phyloP scores from a whole-genome alignment of 2,113 vertebrate species.

The Reinhardtius hippoglossoides region DNA sequence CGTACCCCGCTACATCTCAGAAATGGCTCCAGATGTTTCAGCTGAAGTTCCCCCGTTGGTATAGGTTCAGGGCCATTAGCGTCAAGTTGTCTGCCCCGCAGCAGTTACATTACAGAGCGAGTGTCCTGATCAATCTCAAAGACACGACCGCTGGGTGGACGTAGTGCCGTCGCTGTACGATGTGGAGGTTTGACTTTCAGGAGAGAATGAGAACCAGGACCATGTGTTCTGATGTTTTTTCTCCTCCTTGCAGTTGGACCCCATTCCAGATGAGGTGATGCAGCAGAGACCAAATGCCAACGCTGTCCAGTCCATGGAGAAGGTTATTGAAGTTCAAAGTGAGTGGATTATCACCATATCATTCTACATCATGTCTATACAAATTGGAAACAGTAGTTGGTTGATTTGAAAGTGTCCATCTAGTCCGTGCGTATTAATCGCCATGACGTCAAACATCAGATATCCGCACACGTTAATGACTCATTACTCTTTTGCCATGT shows the following conservation, averaged over 20 bases:
- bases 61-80: too few species aligned
- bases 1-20: background rate
- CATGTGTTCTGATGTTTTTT: background rate
- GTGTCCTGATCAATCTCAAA: constrained; percentile 1
- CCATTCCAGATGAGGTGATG: constrained; percentile 90
- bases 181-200: background rate
- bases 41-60: background rate
- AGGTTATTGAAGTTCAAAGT: constrained; percentile 94
- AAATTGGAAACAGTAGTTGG: background rate
- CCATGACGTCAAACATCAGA: too few species aligned
- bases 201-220: background rate
- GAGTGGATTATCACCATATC: constrained; percentile 70
- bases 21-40: constrained; percentile 10
- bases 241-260: constrained; percentile 78
- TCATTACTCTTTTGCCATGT: background rate
- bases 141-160: background rate
- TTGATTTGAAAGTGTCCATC: too few species aligned
- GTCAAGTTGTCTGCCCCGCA: background rate
- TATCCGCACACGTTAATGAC: background rate
- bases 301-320: constrained; percentile 93
- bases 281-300: constrained; percentile 93
- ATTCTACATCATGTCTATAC: background rate
- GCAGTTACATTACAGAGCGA: background rate
- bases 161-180: background rate
- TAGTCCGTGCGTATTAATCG: too few species aligned